A percentile compares a stretch with the other conserved stretches of the same genome.
These are phyloP conservation scores for Encarsia formosa DNA, from an alignment of 2,888 invertebrate species.

Conservation along the genomic window DNA sequence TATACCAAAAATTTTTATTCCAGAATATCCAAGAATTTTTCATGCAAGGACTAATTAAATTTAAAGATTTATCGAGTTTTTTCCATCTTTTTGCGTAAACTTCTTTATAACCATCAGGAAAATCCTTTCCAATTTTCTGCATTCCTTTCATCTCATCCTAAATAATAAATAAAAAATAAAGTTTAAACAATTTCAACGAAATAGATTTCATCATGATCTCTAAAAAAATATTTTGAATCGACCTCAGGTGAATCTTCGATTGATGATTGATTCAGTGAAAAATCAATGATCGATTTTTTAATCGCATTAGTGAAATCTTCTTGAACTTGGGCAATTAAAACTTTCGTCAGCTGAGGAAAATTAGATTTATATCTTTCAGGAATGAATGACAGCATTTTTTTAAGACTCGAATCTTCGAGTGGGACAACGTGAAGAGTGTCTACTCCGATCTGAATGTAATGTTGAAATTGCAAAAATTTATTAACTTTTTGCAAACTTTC, in stretches of 20 bases:
- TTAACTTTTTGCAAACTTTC: conserved; percentile 57
- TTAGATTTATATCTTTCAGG: conserved; percentile 58
- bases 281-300: conserved; percentile 89
- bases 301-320: conserved; percentile 83
- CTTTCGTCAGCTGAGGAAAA: conserved; percentile 59
- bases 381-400: conserved; percentile 62
- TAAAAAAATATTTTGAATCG: too few species aligned
- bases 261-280: conserved; percentile 44
- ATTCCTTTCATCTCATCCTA: background rate
- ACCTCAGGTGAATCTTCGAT: too few species aligned
- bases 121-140: conserved; percentile 1
- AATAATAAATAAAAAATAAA: background rate
- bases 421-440: conserved; percentile 87
- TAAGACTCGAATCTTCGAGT: conserved; percentile 69
- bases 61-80: conserved; percentile 58
- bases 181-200: background rate
- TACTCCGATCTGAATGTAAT: conserved; percentile 85
- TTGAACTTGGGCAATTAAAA: conserved; percentile 72
- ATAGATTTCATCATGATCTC: too few species aligned
- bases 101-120: conserved; percentile 9
- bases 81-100: background rate
- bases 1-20: conserved; percentile 70
- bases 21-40: conserved; percentile 75
- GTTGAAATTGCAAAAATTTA: conserved; percentile 75
- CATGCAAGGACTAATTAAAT: conserved; percentile 78